Evolutionary conservation across 2,888 invertebrate species (phyloP).

Genomic region (Trichopoda pennipes): DNA sequence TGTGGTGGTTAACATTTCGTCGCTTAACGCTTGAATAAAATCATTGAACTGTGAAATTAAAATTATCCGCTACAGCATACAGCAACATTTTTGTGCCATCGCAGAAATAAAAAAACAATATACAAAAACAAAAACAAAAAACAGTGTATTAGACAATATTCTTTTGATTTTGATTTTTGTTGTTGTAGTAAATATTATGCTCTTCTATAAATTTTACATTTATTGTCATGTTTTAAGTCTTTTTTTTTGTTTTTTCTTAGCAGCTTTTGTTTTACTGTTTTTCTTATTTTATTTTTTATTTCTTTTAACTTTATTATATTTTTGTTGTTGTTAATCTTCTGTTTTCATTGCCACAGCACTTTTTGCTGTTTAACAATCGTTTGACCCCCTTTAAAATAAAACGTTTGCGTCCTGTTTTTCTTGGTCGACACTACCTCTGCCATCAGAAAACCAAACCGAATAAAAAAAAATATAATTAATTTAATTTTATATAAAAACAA

Average conservation of each 20-base stretch:
- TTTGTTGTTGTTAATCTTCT: slow-evolving; percentile 32
- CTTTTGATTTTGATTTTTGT: slow-evolving; percentile 31
- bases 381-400: slow-evolving; percentile 1
- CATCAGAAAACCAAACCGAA: background rate
- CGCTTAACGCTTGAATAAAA: slow-evolving; percentile 68
- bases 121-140: slow-evolving; percentile 23
- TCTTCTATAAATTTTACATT: slow-evolving; percentile 61
- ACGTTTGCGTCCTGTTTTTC: slow-evolving; percentile 40
- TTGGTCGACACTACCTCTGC: slow-evolving; percentile 16
- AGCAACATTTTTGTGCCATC: slow-evolving; percentile 58
- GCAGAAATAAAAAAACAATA: slow-evolving; percentile 30
- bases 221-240: slow-evolving; percentile 50
- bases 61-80: slow-evolving; percentile 67
- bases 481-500: slow-evolving; percentile 47
- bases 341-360: slow-evolving; percentile 27
- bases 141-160: slow-evolving; percentile 51
- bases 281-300: no score
- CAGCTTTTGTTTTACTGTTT: slow-evolving; percentile 6
- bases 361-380: slow-evolving; percentile 6
- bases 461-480: slow-evolving; percentile 54
- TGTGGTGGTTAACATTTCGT: slow-evolving; percentile 63
- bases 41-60: slow-evolving; percentile 78
- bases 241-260: slow-evolving; percentile 27
- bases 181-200: slow-evolving; percentile 36
- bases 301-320: slow-evolving; percentile 11